These are phyloP conservation scores for Elmis aenea DNA, from an alignment of 2,888 invertebrate species.

Conservation along the genomic window DNA sequence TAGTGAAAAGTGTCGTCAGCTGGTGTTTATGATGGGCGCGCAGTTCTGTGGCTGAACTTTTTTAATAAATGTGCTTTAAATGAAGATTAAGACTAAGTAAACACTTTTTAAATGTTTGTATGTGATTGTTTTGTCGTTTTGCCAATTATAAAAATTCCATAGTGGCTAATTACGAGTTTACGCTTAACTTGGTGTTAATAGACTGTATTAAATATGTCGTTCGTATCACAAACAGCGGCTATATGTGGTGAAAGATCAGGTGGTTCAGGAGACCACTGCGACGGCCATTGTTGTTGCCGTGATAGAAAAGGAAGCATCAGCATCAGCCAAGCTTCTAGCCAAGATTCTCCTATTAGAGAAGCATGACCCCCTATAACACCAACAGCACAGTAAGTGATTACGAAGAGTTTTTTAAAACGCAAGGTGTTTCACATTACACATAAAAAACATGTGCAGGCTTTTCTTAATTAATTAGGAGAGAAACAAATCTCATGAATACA, in stretches of 20 bases:
- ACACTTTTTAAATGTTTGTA: too few species aligned
- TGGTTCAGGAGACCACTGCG: constrained; percentile 31
- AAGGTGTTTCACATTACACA: too few species aligned
- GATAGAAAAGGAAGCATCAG: constrained; percentile 46
- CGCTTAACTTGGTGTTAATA: not conserved
- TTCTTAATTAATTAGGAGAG: too few species aligned
- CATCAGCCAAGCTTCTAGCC: constrained; percentile 15
- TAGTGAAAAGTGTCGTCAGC: too few species aligned
- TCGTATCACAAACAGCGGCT: constrained; percentile 55
- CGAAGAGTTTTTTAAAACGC: too few species aligned
- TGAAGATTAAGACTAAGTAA: too few species aligned
- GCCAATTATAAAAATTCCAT: not conserved
- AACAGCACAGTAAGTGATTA: not conserved
- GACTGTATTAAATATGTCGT: constrained; percentile 45
- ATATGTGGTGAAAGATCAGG: constrained; percentile 44
- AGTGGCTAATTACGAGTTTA: not conserved
- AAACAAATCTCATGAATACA: too few species aligned
- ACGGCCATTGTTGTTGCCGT: constrained; percentile 34
- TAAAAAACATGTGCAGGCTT: too few species aligned
- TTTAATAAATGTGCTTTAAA: too few species aligned
- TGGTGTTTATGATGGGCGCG: too few species aligned
- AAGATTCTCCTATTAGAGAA: constrained; percentile 17
- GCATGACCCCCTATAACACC: constrained; percentile 18
- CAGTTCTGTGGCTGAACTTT: too few species aligned
- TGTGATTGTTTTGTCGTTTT: too few species aligned